These are phyloP conservation scores for Ennomos fuscantarius DNA, from an alignment of 2,888 invertebrate genomes.

Conservation along the genomic window DNA sequence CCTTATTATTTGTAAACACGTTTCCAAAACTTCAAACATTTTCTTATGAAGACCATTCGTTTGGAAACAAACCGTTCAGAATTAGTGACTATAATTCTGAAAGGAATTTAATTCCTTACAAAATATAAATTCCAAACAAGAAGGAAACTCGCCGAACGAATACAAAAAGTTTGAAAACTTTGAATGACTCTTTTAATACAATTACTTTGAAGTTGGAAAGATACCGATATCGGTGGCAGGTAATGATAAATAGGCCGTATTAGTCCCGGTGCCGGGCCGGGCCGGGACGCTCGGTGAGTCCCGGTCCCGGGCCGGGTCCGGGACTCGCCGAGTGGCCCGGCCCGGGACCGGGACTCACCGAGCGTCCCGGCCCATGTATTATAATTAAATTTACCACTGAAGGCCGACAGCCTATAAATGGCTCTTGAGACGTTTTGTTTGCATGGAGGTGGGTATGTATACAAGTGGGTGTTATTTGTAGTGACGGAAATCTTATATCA, in stretches of 20 bases:
- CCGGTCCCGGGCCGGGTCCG: conserved; percentile 11
- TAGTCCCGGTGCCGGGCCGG: not conserved
- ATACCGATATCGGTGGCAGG: conserved; percentile 17
- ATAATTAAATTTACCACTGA: conserved; percentile 29
- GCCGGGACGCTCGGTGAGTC: conserved; percentile 2
- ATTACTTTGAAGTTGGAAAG: conserved; percentile 20
- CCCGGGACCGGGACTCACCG: conserved; percentile 7
- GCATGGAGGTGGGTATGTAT: conserved; percentile 14
- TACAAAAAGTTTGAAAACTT: conserved; percentile 17
- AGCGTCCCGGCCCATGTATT: conserved; percentile 23
- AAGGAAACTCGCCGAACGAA: conserved; percentile 20
- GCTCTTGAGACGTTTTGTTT: conserved; percentile 25
- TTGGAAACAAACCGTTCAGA: not conserved
- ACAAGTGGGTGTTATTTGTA: not conserved
- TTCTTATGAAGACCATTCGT: not conserved
- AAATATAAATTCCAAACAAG: conserved; percentile 24
- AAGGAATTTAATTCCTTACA: conserved; percentile 12
- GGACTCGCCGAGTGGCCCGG: too few relatives aligned
- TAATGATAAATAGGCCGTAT: conserved; percentile 19
- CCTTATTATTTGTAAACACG: not conserved
- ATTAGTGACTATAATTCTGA: not conserved
- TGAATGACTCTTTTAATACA: conserved; percentile 20
- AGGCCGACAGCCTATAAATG: conserved; percentile 21
- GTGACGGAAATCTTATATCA: not conserved
- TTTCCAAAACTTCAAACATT: too few relatives aligned